Evolutionary conservation across 2,888 invertebrate genomes (phyloP), one percentile per base, ranked within the genome.

Genomic region (Drosophila quinaria): DNA sequence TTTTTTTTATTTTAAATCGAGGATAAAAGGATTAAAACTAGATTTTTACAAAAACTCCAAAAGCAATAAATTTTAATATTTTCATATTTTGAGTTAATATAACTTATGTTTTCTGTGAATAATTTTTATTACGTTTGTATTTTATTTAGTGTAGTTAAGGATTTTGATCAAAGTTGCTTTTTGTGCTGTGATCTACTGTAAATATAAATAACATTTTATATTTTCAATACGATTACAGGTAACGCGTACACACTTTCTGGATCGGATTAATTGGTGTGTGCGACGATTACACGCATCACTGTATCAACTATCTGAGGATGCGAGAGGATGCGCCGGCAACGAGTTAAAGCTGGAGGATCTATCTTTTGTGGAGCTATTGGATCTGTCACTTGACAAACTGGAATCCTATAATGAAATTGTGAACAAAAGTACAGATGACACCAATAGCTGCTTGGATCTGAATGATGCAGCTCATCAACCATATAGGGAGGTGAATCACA

Each of bases 231-330:
- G 0, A 25, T 6, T 25, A 25, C 25, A 25, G 37, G 83, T 82
- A 59, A 72, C 91, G 0, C 85, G 91, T 0, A 87, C 89, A 25
- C 91, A 92, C 70, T 92, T 92, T 47, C 70, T 91, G 1, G 91
- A 92, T 70, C 90, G 92, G 11, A 91, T 92, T 3, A 64, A 90
- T 1, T 92, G 91, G 91, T 92, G 92, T 50, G 74, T 92, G 35
- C 81, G 89, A 2, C 84, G 89, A 0, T 67, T 92, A 11, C 81
- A 87, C 1, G 74, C 61, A 1, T 79, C 72, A 0, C 33, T 85
- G 6, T 67, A 49, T 4, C 55, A 64, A 8, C 29, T 78, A 0
- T 33, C 49, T 5, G 69, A 71, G 35, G 49, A 64, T 29, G 51
- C 52, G 0, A 33, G 59, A 25, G 25, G 0, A 22, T 22, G 5